Base-by-base conservation (phyloP, 1,140 invertebrate genomes). In the Calycopis cecrops region DNA sequence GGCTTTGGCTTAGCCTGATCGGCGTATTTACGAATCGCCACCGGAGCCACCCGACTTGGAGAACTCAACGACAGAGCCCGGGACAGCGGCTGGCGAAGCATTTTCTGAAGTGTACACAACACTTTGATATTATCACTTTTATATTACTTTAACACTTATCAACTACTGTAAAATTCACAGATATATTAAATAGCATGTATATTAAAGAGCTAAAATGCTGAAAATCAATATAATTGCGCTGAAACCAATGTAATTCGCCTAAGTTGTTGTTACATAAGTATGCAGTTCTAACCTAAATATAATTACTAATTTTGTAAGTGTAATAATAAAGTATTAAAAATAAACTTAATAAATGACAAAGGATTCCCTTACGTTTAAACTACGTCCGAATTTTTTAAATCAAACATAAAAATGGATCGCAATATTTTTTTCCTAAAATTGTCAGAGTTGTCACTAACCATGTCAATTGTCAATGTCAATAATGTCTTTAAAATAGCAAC, bases 1-100 rank as follows among this genome's bases (percentile, higher is more conserved):
- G 94, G 92, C 59, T 89, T 88, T 59, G 90, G 87, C 48, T 85
- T 86, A 34, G 84, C 87, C 42, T 71, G 69, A 18, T 72, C 75
- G 47, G 79, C 76, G 37, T 74, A 76, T 54, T 70, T 69, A 57
- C 74, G 88, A 55, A 68, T 81, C 61, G 79, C 81, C 78, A 76
- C 71, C 65, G 78, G 74, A n/a, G 76, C 76, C 10, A 67, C 69
- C 42, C 79, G 77, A 17, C 69, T 67, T 48, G 77, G 72, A 57
- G 83, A 80, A 50, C 71, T 66, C 62, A 88, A 73, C 66, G 74
- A 76, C 60, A 88, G 76, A 73, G 89, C 88, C 77, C 88, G 86
- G 16, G 84, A 65, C 42, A 91, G 77, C 56, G 90, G 87, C 65
- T 90, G 73, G 76, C 91, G 88, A 76, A 91, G 81, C 90, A 92